Evolutionary conservation across 2,113 vertebrate species (phyloP), one percentile per base, ranked within the genome.

Genomic region (Ceyx margarethae): DNA sequence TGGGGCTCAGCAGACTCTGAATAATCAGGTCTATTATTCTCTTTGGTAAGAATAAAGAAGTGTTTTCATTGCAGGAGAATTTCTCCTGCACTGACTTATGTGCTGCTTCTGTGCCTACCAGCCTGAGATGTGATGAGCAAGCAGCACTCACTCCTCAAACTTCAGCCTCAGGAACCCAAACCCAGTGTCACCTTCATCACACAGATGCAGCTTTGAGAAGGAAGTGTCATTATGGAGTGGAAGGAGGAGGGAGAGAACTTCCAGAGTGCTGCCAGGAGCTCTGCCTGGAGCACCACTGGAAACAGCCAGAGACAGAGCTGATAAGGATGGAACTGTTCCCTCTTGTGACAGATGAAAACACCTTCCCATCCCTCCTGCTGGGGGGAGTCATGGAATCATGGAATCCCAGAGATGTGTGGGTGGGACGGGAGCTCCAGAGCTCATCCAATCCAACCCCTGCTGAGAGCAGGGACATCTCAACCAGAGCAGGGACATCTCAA

Each of bases 351-450:
- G 28, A 31, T 2, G 5, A 40, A 74, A 74, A 64, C 5, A 26
- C 40, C 33, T 45, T 42, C 35, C 54, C 3, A 1, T 11, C 12
- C 43, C 4, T 0, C 29, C 1, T 9, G 11, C 19, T 17, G 46
- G 57, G 6, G 11, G 48, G 31, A 65, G 19, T 28, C 42, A 21
- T 10, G 37, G 37, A 37, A 37, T 37, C 37, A 37, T 37, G 37
- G 37, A 37, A 37, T 37, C 37, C 37, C 37, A 37, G 37, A 37
- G 37, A 37, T 37, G 37, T 37, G 10, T 37, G 37, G 37, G 37
- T 37, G 10, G 37, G 37, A 37, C 10, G 37, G 37, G 37, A 37
- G 37, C 37, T 37, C 37, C 10, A 37, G 37, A 37, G 37, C 37
- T 37, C 37, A 37, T 10, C 37, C 37, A 37, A 4, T 37, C 37